Conservation (phyloP, 2,888 invertebrate genomes). For the Drymonia ruficornis region DNA sequence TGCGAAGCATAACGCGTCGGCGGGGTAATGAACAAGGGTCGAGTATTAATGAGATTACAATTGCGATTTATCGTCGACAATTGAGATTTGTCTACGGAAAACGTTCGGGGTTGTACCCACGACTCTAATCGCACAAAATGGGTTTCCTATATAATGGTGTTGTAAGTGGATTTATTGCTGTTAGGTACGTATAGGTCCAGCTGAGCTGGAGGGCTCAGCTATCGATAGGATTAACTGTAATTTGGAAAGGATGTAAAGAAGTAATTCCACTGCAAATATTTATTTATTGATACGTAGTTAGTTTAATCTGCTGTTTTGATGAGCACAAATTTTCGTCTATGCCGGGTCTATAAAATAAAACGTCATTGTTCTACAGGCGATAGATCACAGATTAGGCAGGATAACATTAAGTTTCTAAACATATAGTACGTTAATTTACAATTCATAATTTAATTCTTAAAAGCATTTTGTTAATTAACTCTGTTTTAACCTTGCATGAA, state of each 20-base stretch:
- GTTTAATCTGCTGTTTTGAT: too few relatives aligned
- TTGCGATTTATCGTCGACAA: constrained; percentile 54
- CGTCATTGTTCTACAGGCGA: too few relatives aligned
- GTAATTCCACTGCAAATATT: not conserved
- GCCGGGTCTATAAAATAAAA: too few relatives aligned
- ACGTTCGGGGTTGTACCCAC: constrained; percentile 31
- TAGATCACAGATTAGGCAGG: too few relatives aligned
- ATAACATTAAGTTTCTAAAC: too few relatives aligned
- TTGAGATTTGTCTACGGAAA: constrained; percentile 44
- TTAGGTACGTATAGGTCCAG: constrained; percentile 13
- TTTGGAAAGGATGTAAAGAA: not conserved
- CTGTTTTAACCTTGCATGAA: too few relatives aligned
- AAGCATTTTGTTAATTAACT: too few relatives aligned
- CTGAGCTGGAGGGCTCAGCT: constrained; percentile 13
- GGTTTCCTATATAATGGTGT: constrained; percentile 30
- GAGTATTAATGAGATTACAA: constrained; percentile 54
- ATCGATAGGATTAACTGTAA: constrained; percentile 9
- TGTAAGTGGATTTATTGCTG: constrained; percentile 37
- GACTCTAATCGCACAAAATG: constrained; percentile 46
- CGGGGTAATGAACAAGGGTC: constrained; percentile 35
- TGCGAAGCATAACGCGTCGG: constrained; percentile 19
- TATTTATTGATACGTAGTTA: too few relatives aligned
- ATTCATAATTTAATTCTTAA: too few relatives aligned
- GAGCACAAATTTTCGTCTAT: too few relatives aligned
- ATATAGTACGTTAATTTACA: too few relatives aligned